phyloP scores from a whole-genome alignment of 2,888 invertebrate species.

The Silvanus unidentatus region DNA sequence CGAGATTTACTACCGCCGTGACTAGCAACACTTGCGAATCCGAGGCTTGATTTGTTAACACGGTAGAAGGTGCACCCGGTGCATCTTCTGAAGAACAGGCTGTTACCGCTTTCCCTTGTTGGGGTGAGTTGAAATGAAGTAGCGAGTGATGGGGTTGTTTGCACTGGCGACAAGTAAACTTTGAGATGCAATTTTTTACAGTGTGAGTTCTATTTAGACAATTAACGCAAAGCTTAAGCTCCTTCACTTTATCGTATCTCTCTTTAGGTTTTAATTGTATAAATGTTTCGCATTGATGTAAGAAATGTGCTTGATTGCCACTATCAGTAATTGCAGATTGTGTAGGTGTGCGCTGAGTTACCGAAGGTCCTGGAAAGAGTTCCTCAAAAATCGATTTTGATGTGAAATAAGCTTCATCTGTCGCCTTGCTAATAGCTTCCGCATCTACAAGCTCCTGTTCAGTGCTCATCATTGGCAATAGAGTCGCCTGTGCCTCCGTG shows the following conservation, averaged over 20 bases:
- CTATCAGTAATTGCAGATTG: too few relatives aligned
- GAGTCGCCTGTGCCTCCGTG: too few relatives aligned
- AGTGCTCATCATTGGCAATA: too few relatives aligned
- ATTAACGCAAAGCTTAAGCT: constrained; percentile 5
- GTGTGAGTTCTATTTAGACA: constrained; percentile 4
- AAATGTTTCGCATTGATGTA: constrained; percentile 4
- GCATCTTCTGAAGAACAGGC: too few relatives aligned
- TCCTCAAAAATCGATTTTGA: too few relatives aligned
- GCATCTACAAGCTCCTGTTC: too few relatives aligned
- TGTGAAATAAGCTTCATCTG: too few relatives aligned
- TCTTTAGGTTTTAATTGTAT: background rate
- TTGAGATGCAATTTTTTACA: background rate
- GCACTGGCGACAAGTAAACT: constrained; percentile 12
- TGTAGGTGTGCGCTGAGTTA: too few relatives aligned
- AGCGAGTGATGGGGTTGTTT: constrained; percentile 13
- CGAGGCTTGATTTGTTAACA: background rate
- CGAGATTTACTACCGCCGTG: background rate
- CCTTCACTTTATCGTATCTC: background rate
- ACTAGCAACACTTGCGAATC: background rate
- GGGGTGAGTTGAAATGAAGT: constrained; percentile 7
- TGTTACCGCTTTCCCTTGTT: too few relatives aligned
- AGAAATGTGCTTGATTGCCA: background rate
- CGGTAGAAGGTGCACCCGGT: background rate
- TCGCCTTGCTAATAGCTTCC: too few relatives aligned
- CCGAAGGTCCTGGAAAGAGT: too few relatives aligned